Percentiles rank a stretch among this genome's conserved stretches.
Conservation (phyloP, 2,888 invertebrate species). For the Leptinotarsa peninsularis region DNA sequence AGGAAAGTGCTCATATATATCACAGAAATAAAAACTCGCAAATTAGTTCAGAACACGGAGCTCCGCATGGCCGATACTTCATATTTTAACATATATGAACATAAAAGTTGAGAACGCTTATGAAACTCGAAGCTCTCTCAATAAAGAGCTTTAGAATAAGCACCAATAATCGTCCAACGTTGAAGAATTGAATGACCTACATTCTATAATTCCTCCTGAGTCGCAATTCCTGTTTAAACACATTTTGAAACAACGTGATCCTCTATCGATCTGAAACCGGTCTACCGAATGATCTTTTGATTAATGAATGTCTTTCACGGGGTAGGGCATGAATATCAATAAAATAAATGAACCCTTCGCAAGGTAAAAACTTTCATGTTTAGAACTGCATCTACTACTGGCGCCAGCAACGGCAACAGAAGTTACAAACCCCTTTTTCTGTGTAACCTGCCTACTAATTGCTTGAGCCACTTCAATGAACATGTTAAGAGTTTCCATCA, state of each 20-base stretch:
- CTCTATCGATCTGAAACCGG: neutral
- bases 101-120: slow-evolving; percentile 16
- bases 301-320: neutral
- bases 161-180: slow-evolving; percentile 20
- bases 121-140: slow-evolving; percentile 15
- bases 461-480: too few species aligned
- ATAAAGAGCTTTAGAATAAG: slow-evolving; percentile 22
- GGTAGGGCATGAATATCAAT: neutral
- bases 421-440: too few species aligned
- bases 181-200: slow-evolving; percentile 25
- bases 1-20: slow-evolving; percentile 12
- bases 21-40: slow-evolving; percentile 6
- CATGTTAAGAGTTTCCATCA: too few species aligned
- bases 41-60: slow-evolving; percentile 11
- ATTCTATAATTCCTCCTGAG: slow-evolving; percentile 17
- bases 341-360: neutral
- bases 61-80: slow-evolving; percentile 10
- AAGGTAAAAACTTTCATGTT: too few species aligned
- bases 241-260: slow-evolving; percentile 28
- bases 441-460: too few species aligned
- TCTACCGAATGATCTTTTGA: neutral
- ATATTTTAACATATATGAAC: slow-evolving; percentile 24
- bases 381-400: too few species aligned
- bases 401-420: too few species aligned
- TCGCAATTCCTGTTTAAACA: slow-evolving; percentile 20